Percentiles rank a stretch among this genome's conserved stretches.
Evolutionary conservation across 2,113 vertebrate species (phyloP).

Genomic region (Megaceryle maxima): DNA sequence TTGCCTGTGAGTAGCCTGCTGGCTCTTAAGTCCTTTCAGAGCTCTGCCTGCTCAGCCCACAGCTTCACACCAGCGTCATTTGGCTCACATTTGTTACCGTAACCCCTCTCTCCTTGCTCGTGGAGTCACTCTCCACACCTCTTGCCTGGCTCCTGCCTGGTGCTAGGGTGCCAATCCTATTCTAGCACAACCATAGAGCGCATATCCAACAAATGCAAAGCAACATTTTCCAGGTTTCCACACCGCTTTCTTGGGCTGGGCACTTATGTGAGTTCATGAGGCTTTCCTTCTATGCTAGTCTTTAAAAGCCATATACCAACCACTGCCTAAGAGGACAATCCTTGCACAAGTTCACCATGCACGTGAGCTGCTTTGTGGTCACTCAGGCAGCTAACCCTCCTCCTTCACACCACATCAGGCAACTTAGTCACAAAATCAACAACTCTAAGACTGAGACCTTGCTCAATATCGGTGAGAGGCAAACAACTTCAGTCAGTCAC

Average conservation of each 20-base stretch:
- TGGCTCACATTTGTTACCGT: not conserved
- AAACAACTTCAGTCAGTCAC: accelerated
- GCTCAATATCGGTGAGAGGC: not conserved
- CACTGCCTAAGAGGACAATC: no score
- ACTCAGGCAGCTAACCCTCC: not conserved
- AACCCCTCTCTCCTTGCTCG: not conserved
- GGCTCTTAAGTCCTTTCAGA: not conserved
- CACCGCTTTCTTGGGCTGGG: not conserved
- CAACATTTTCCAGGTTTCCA: not conserved
- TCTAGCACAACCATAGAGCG: not conserved
- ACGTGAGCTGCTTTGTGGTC: not conserved
- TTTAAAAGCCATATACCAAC: not conserved
- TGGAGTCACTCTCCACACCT: not conserved
- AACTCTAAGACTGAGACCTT: accelerated
- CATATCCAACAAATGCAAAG: not conserved
- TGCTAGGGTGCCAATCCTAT: no score
- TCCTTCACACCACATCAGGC: not conserved
- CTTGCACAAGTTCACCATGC: not conserved
- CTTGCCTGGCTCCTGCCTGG: no score
- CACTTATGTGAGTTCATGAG: accelerated
- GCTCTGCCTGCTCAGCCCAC: not conserved
- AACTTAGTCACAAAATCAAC: accelerated
- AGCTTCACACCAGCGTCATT: no score
- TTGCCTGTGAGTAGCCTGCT: not conserved
- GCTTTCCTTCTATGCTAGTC: not conserved